Percentiles rank a stretch among this genome's conserved stretches.
These are phyloP conservation scores for Hyla sarda DNA, from an alignment of 2,113 vertebrate genomes.

Conservation along the genomic window DNA sequence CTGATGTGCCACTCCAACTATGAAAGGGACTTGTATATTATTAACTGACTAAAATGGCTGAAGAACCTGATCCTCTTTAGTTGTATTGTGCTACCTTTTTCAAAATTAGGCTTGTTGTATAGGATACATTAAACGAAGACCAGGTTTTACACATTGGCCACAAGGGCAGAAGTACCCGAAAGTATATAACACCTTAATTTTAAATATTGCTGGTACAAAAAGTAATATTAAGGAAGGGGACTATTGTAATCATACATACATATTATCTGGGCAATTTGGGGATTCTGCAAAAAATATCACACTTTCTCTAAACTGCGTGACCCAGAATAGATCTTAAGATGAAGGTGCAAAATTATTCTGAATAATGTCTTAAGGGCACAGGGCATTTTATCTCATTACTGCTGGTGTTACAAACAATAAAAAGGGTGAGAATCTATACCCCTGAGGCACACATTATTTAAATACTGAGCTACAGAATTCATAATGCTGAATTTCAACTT, in stretches of 20 bases:
- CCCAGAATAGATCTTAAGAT: conserved; percentile 12
- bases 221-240: neutral
- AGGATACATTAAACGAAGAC: neutral
- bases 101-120: neutral
- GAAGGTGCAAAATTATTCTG: conserved; percentile 32
- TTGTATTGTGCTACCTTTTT: neutral
- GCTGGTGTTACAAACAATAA: conserved; percentile 32
- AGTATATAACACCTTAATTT: neutral
- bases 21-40: too few relatives aligned
- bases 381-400: conserved; percentile 44
- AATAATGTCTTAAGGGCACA: conserved; percentile 26
- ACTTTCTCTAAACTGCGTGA: neutral
- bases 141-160: neutral
- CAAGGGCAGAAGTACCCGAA: neutral
- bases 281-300: conserved; percentile 1
- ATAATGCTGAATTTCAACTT: conserved; percentile 15
- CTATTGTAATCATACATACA: neutral
- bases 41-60: neutral
- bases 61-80: neutral
- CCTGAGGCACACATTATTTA: conserved; percentile 30
- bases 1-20: too few relatives aligned
- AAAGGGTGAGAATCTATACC: conserved; percentile 38
- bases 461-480: conserved; percentile 31
- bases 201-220: neutral
- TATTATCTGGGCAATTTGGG: neutral